Evolutionary conservation across 2,888 invertebrate species (phyloP), one percentile per base, ranked within the genome.

Genomic region (Drosophila silvestris): DNA sequence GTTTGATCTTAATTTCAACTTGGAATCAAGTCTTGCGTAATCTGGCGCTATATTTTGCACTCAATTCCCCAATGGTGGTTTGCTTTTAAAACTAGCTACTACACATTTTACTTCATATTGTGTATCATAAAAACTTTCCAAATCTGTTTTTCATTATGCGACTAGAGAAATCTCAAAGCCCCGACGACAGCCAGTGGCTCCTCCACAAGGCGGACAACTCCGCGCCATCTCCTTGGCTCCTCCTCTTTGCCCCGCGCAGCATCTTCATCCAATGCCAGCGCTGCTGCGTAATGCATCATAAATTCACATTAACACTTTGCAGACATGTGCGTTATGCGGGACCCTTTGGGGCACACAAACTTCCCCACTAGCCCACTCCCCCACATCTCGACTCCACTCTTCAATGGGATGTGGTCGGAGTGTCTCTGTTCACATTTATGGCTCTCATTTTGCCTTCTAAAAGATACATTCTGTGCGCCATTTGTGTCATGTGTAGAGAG

Each of bases 241-340:
- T 52, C 19, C 39, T 22, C n/a, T 28, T 22, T 30, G 33, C 32
- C 35, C 35, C 28, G 58, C 28, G 58, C 59, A 72, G 60, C 74
- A 22, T 39, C 41, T 30, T n/a, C 16, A 22, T 59, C 65, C 81
- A 77, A 63, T 77, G 77, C 62, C 78, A 70, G 39, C 28, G 57
- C 57, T 78, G 69, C 59, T 71, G 79, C 86, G 89, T 90, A 86
- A 86, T 86, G 86, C 91, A 90, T 90, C 86, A 86, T 86, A 86
- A 86, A 86, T 86, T 90, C 89, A 86, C 86, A 87, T 87, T 87
- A 90, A 87, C 86, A 87, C 91, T 89, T 75, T 87, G 89, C 91
- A 90, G 91, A 86, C 86, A 86, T 90, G 89, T 90, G 89, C 74
- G 81, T 85, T 80, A 82, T 71, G 62, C 70, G 74, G 66, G 64